Conservation (phyloP, 2,113 vertebrate genomes). For the Benitochromis conjunctus region DNA sequence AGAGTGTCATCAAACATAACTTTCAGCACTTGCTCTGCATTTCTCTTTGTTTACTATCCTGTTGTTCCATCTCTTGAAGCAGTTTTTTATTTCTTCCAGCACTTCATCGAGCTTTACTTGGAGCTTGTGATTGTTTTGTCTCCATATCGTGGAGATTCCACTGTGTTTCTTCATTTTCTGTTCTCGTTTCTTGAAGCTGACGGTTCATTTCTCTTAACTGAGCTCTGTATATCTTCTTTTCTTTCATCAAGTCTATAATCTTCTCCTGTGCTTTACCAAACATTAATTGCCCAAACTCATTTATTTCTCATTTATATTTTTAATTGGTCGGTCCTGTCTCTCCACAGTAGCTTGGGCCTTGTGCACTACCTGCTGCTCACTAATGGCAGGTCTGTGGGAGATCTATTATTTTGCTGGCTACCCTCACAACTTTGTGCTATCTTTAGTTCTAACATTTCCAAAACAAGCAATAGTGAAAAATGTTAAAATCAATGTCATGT, state of each 20-base stretch:
- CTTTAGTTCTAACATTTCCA: not conserved
- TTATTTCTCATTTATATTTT: not conserved
- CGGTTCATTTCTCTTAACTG: not conserved
- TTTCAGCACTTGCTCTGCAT: not conserved
- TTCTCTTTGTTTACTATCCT: not conserved
- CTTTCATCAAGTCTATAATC: not conserved
- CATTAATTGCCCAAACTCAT: not conserved
- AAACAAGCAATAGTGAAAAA: not conserved
- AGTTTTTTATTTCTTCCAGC: not conserved
- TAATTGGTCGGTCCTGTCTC: not conserved
- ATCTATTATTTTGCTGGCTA: not conserved
- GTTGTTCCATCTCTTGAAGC: not conserved
- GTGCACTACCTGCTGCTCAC: not conserved
- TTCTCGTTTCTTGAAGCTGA: not conserved
- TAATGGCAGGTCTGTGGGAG: not conserved
- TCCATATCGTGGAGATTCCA: not conserved
- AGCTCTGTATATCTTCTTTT: not conserved
- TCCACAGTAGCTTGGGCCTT: not conserved
- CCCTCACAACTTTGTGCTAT: not conserved
- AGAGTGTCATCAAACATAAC: not conserved
- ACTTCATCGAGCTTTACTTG: not conserved
- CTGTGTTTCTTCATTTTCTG: not conserved
- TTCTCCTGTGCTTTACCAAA: not conserved
- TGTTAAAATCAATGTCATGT: not conserved
- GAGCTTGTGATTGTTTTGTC: not conserved